These are phyloP conservation scores for Eidolon dupreanum DNA, from an alignment of 2,797 vertebrate genomes.

Conservation along the genomic window DNA sequence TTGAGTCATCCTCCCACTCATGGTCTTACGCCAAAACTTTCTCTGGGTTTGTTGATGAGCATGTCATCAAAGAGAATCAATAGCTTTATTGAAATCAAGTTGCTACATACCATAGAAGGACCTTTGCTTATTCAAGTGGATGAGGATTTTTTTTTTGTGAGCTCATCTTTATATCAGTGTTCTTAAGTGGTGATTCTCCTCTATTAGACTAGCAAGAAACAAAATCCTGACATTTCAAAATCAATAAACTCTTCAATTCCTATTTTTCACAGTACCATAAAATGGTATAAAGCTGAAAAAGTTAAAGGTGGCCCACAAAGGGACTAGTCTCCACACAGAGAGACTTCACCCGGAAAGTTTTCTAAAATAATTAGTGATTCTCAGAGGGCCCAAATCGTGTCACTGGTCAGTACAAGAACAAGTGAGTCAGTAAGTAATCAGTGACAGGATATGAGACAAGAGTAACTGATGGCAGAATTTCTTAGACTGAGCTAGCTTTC, in stretches of 20 bases:
- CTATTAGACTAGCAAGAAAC: constrained; percentile 21
- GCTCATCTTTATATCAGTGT: background rate
- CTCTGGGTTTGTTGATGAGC: background rate
- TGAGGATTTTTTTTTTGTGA: background rate
- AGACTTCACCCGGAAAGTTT: background rate
- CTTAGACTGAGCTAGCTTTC: background rate
- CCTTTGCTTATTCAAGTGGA: background rate
- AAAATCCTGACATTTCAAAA: background rate
- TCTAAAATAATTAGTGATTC: background rate
- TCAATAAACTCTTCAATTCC: background rate
- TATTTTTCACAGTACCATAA: background rate
- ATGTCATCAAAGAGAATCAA: background rate
- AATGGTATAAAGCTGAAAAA: constrained; percentile 6
- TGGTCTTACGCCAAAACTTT: background rate
- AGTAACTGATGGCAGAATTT: background rate
- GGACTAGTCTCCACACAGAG: background rate
- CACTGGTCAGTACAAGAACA: background rate
- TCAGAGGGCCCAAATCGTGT: background rate
- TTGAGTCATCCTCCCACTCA: constrained; percentile 44
- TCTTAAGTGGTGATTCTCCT: background rate
- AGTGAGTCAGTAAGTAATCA: background rate
- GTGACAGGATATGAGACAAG: background rate
- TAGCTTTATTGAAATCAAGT: background rate
- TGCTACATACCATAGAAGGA: background rate
- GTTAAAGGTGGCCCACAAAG: background rate